Evolutionary conservation across 2,797 vertebrate species (phyloP).

Genomic region (Danionella dracula): DNA sequence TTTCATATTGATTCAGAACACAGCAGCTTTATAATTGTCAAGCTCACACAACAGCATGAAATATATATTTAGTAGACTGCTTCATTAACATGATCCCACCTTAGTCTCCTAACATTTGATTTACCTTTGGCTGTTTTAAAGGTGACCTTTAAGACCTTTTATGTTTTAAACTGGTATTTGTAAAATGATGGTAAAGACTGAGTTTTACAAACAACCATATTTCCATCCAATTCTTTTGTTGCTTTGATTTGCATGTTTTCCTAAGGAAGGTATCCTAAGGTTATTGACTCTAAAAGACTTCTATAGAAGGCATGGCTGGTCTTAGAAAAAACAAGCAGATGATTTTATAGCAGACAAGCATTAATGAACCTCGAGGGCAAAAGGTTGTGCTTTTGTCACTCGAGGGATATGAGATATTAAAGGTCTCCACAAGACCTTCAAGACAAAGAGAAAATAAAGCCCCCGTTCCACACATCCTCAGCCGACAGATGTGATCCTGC

Average conservation of each 20-base stretch:
- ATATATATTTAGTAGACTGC: no score
- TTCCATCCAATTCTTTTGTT: no score
- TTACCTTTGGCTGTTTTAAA: no score
- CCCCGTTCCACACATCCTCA: not conserved
- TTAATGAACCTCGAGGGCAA: not conserved
- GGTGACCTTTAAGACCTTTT: no score
- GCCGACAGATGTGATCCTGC: not conserved
- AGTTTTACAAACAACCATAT: no score
- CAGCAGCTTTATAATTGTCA: not conserved
- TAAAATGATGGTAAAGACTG: no score
- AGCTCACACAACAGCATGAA: not conserved
- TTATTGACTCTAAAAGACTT: not conserved
- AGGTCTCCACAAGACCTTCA: slow-evolving; percentile 3
- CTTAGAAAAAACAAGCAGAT: not conserved
- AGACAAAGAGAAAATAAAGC: not conserved
- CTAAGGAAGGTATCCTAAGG: no score
- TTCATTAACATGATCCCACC: no score
- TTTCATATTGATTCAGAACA: not conserved
- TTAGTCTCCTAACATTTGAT: no score
- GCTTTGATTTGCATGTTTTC: no score
- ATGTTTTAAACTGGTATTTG: no score
- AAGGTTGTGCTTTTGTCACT: slow-evolving; percentile 13
- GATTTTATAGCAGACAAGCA: not conserved
- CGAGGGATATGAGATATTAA: slow-evolving; percentile 11
- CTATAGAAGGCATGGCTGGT: not conserved